A percentile compares a stretch with the other conserved stretches of the same genome.
These are phyloP conservation scores for Drosophila helvetica DNA, from an alignment of 2,888 invertebrate species.

Conservation along the genomic window DNA sequence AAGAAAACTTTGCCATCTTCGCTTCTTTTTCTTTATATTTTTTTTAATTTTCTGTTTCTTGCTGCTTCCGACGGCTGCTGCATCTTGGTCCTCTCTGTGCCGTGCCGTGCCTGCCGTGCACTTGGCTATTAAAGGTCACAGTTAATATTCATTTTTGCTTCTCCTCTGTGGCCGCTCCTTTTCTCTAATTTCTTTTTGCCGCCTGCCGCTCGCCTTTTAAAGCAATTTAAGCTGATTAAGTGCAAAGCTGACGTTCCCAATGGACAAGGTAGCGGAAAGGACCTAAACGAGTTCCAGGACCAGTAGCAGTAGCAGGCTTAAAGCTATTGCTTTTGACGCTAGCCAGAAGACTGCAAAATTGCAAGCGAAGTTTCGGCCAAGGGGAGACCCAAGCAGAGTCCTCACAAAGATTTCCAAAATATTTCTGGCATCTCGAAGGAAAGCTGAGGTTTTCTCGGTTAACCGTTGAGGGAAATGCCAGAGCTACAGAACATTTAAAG, in stretches of 20 bases:
- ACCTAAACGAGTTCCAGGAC: neutral
- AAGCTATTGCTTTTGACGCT: slow-evolving; percentile 44
- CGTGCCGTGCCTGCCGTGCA: slow-evolving; percentile 44
- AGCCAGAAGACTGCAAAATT: slow-evolving; percentile 42
- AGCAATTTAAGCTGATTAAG: slow-evolving; percentile 67
- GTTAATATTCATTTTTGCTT: slow-evolving; percentile 75
- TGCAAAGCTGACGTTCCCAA: slow-evolving; percentile 45
- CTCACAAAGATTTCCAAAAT: slow-evolving; percentile 27
- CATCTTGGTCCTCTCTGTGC: slow-evolving; percentile 16
- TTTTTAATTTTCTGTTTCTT: slow-evolving; percentile 40
- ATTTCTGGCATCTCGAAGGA: slow-evolving; percentile 26
- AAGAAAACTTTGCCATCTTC: slow-evolving; percentile 38
- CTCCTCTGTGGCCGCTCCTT: slow-evolving; percentile 14
- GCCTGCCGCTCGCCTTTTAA: slow-evolving; percentile 45
- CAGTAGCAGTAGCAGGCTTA: slow-evolving; percentile 27
- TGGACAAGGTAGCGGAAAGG: slow-evolving; percentile 27
- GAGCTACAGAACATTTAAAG: neutral
- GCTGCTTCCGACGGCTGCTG: slow-evolving; percentile 5
- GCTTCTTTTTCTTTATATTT: slow-evolving; percentile 26
- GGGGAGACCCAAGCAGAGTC: neutral
- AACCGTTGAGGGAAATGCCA: neutral
- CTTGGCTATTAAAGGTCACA: slow-evolving; percentile 74
- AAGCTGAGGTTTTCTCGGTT: slow-evolving; percentile 13
- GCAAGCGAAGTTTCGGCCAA: slow-evolving; percentile 25
- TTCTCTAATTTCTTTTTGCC: slow-evolving; percentile 37